Evolutionary conservation across 2,797 vertebrate species (phyloP).

Genomic region (Sebastes umbrosus): DNA sequence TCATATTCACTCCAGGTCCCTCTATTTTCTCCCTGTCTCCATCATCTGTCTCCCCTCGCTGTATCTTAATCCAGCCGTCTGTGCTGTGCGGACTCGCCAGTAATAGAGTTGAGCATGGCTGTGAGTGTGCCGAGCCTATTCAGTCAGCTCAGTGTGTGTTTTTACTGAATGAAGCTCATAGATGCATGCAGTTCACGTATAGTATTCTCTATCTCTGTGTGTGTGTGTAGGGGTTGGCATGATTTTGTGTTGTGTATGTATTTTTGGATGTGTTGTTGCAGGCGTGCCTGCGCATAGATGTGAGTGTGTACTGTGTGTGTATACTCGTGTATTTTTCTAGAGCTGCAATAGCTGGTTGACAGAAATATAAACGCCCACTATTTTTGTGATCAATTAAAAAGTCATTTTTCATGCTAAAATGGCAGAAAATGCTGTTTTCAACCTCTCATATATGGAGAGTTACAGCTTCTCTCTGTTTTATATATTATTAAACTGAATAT

Average conservation of each 20-base stretch:
- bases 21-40: constrained; percentile 25
- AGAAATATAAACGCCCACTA: too few relatives aligned
- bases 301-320: background rate
- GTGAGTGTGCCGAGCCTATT: background rate
- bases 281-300: background rate
- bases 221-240: background rate
- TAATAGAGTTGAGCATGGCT: constrained; percentile 30
- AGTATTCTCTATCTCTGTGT: background rate
- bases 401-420: too few relatives aligned
- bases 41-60: constrained; percentile 37
- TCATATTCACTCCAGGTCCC: constrained; percentile 25
- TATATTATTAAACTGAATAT: too few relatives aligned
- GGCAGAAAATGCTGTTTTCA: too few relatives aligned
- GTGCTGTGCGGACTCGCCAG: constrained; percentile 19
- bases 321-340: background rate
- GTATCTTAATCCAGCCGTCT: constrained; percentile 47
- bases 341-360: too few relatives aligned
- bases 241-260: background rate
- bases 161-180: constrained; percentile 12
- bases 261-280: background rate
- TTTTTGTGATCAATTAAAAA: too few relatives aligned
- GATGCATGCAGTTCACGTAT: background rate
- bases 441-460: too few relatives aligned
- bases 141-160: constrained; percentile 6
- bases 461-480: rapidly evolving